Conservation (phyloP, 2,113 vertebrate genomes). For the Nanger granti region DNA sequence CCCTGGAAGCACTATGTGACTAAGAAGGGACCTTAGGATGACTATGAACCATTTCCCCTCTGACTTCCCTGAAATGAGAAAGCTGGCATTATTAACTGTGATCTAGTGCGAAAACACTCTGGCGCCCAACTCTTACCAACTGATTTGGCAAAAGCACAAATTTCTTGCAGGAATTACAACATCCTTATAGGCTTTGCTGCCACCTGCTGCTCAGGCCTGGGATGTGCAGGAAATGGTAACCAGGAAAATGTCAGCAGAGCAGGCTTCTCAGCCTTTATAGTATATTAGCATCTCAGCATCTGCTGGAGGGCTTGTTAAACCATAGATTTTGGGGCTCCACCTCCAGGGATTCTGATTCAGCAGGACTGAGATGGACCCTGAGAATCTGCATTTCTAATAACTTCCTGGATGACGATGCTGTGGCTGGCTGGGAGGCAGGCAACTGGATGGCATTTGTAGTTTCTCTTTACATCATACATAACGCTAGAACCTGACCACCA, state of each 20-base stretch:
- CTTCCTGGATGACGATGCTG: neutral
- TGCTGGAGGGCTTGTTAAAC: neutral
- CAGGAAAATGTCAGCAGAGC: neutral
- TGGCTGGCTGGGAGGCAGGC: neutral
- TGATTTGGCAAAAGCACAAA: accelerated
- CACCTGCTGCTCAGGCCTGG: neutral
- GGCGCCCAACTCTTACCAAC: neutral
- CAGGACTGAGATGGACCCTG: neutral
- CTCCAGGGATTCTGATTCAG: neutral
- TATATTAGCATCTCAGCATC: neutral
- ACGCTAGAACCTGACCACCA: neutral
- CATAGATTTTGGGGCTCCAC: neutral
- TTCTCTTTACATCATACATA: neutral
- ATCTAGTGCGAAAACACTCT: neutral
- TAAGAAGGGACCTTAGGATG: neutral
- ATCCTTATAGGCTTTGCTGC: neutral
- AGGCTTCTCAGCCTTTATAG: neutral
- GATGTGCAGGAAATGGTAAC: neutral
- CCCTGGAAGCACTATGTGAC: neutral
- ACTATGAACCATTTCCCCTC: neutral
- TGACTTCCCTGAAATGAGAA: neutral
- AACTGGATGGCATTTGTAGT: neutral
- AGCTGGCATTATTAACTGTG: neutral
- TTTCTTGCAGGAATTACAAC: neutral
- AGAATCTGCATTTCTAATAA: neutral